Base-by-base conservation (phyloP, 2,113 vertebrate genomes). In the Plectropomus leopardus region DNA sequence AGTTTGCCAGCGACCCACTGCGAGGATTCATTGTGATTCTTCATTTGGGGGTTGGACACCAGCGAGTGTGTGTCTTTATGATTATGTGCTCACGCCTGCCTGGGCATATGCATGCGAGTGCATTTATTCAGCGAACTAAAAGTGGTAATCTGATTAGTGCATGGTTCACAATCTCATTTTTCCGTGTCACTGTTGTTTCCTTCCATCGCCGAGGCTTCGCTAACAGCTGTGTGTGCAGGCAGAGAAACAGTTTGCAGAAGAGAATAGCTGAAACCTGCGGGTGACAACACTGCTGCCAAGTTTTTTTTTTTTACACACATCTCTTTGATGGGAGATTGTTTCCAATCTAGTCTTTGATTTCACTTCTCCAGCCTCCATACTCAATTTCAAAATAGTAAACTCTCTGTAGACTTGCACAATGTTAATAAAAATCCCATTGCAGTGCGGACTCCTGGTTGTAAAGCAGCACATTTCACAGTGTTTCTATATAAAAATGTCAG, bases 121-220 rank as follows among this genome's bases (percentile, higher is more conserved):
- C 30, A 34, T 76, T 86, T 80, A 68, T 66, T 80, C 59, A 80
- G 80, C 67, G 84, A 84, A 65, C 81, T 70, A 78, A 79, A 60
- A 76, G 59, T 4, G 54, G 42, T 74, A 75, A 85, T 91, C 79
- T 84, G 81, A 84, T 91, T 81, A 82, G 42, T 21, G 9, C 24
- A 23, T 50, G 60, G 36, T 75, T 64, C 72, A 44, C 69, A 82
- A 58, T 85, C 74, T 71, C 21, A 40, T 86, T 75, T 75, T 64
- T 70, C 79, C 64, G 79, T 61, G 50, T 80, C 78, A 65, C 36
- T 16, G 71, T 23, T 73, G 72, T 72, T 83, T 71, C 58, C 50
- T 11, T 66, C 73, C 24, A 10, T 50, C 5, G 32, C 68, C 4
- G 74, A 76, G 64, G 69, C 61, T 80, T 48, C 42, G 65, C 36